These are phyloP conservation scores for Callocephalon fimbriatum DNA, from an alignment of 2,113 vertebrate species.

Conservation along the genomic window DNA sequence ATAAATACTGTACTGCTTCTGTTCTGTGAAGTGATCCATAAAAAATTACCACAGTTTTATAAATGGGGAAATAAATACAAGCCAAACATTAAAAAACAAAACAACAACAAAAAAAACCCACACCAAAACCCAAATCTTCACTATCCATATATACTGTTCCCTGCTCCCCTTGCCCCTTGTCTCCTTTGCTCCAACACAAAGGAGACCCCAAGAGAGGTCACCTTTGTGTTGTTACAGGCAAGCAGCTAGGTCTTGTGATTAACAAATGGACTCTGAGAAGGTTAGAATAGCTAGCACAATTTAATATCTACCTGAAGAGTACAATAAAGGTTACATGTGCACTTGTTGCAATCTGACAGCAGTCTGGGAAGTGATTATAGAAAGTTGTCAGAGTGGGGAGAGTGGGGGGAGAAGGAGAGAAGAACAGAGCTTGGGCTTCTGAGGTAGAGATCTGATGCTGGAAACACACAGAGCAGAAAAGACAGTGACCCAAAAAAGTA, in stretches of 20 bases:
- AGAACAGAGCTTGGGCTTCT: background rate
- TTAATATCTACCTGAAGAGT: background rate
- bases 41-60: background rate
- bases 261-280: background rate
- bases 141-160: background rate
- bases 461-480: background rate
- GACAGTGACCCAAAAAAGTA: conserved; percentile 55
- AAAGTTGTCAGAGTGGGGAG: background rate
- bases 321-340: background rate
- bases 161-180: background rate
- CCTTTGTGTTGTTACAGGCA: background rate
- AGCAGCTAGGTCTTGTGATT: background rate
- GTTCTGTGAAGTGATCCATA: conserved; percentile 3
- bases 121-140: background rate
- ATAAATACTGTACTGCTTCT: background rate
- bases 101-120: background rate
- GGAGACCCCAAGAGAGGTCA: background rate
- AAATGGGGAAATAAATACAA: background rate
- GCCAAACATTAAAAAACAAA: background rate
- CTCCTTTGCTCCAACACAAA: too few relatives aligned
- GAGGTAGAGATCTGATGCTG: conserved; percentile 24
- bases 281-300: background rate
- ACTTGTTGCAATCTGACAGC: background rate
- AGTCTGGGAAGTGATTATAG: background rate
- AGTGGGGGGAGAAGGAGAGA: background rate